These are phyloP conservation scores for Pollenia griseotomentosa DNA, from an alignment of 2,888 invertebrate species.

Conservation along the genomic window DNA sequence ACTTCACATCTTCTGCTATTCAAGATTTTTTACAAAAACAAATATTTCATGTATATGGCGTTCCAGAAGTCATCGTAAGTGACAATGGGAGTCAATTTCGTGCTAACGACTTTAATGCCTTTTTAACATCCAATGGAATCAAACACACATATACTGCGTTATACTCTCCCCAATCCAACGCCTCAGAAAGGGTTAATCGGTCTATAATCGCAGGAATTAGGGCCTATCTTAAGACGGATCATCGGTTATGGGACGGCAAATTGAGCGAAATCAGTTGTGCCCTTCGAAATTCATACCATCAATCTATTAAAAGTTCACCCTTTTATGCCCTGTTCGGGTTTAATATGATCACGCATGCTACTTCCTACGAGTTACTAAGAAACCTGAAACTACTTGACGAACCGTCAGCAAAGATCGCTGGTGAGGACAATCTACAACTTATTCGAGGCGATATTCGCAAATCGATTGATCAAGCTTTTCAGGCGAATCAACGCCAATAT, in stretches of 20 bases:
- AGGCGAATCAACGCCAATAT: no score
- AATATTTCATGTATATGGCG: conserved; percentile 74
- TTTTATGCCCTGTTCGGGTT: background rate
- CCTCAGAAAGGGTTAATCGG: background rate
- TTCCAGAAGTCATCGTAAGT: conserved; percentile 62
- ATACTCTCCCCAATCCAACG: background rate
- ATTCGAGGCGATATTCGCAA: background rate
- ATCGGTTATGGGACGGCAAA: conserved; percentile 48
- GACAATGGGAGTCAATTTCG: conserved; percentile 77
- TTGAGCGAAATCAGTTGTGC: background rate
- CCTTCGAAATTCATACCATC: background rate
- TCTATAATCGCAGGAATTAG: conserved; percentile 4
- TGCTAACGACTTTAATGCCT: conserved; percentile 63
- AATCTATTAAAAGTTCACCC: background rate
- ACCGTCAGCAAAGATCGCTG: background rate
- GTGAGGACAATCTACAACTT: background rate
- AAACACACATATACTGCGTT: background rate
- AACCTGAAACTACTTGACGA: background rate
- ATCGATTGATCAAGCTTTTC: no score
- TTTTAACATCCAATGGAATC: conserved; percentile 28
- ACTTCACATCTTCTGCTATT: conserved; percentile 10
- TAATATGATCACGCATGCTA: background rate
- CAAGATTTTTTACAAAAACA: background rate
- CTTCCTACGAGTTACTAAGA: background rate
- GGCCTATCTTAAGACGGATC: conserved; percentile 5